Evolutionary conservation across 2,888 invertebrate species (phyloP).

Genomic region (Trisateles emortualis): DNA sequence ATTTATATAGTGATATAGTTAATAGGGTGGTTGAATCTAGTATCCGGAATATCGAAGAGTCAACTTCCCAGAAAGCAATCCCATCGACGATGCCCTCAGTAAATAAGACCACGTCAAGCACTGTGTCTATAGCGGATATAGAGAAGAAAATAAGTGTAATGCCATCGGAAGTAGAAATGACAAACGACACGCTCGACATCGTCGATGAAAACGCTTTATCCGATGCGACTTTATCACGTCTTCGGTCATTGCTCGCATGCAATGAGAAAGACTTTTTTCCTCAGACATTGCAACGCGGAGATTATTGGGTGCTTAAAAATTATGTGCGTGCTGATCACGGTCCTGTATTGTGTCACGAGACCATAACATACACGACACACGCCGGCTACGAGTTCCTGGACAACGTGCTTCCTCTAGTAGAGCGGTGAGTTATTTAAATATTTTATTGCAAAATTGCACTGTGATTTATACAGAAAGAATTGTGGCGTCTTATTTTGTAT

Average conservation of each 20-base stretch:
- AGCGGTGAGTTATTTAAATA: constrained; percentile 82
- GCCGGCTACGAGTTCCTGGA: constrained; percentile 97
- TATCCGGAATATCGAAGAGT: constrained; percentile 62
- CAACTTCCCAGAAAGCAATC: constrained; percentile 72
- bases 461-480: constrained; percentile 11
- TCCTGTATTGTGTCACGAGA: constrained; percentile 91
- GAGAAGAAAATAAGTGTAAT: constrained; percentile 72
- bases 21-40: constrained; percentile 46
- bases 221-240: constrained; percentile 68
- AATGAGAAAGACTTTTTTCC: constrained; percentile 88
- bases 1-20: too few species aligned
- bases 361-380: constrained; percentile 96
- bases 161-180: constrained; percentile 67
- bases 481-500: constrained; percentile 27
- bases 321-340: constrained; percentile 92
- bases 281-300: constrained; percentile 90
- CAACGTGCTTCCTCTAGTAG: constrained; percentile 94
- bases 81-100: constrained; percentile 75
- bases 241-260: constrained; percentile 87
- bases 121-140: constrained; percentile 68
- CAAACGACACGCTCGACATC: constrained; percentile 71
- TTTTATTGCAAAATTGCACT: constrained; percentile 25
- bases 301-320: constrained; percentile 96
- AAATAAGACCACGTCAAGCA: constrained; percentile 79
- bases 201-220: constrained; percentile 74